phyloP scores from a whole-genome alignment of 1,140 invertebrate species.

The Heliothis subflexa region DNA sequence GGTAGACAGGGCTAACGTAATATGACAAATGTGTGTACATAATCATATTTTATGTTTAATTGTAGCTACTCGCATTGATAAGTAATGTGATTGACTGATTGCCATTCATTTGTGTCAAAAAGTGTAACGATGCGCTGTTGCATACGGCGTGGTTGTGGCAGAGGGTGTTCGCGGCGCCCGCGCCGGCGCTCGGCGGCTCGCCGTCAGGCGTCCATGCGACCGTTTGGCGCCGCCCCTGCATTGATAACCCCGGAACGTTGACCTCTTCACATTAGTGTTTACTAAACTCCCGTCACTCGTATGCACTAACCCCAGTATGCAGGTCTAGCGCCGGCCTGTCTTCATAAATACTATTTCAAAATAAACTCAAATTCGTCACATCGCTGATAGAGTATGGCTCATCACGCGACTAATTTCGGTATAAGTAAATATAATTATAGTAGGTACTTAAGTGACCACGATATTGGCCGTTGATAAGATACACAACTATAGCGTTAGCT shows the following conservation, averaged over 20 bases:
- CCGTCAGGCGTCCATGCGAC: conserved; percentile 62
- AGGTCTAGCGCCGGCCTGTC: conserved; percentile 16
- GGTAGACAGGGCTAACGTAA: conserved; percentile 8
- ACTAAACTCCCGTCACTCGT: conserved; percentile 70
- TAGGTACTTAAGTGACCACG: too few species aligned
- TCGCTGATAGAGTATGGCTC: too few species aligned
- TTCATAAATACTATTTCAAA: neutral
- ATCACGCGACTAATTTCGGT: too few species aligned
- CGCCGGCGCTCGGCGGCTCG: conserved; percentile 17
- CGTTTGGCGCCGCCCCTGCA: conserved; percentile 76
- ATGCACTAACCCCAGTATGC: conserved; percentile 61
- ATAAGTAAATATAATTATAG: too few species aligned
- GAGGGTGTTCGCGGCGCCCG: neutral
- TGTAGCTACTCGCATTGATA: neutral
- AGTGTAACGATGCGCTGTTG: conserved; percentile 16
- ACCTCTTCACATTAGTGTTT: conserved; percentile 78
- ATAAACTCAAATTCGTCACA: neutral
- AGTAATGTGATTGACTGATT: conserved; percentile 21
- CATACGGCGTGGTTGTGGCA: neutral
- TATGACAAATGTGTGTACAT: conserved; percentile 17
- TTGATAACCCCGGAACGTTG: conserved; percentile 81
- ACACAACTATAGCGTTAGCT: too few species aligned
- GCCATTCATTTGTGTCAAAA: conserved; percentile 18
- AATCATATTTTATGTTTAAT: conserved; percentile 11
- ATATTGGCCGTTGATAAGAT: too few species aligned